phyloP scores from a whole-genome alignment of 2,888 invertebrate species.

The Oscheius sp. region DNA sequence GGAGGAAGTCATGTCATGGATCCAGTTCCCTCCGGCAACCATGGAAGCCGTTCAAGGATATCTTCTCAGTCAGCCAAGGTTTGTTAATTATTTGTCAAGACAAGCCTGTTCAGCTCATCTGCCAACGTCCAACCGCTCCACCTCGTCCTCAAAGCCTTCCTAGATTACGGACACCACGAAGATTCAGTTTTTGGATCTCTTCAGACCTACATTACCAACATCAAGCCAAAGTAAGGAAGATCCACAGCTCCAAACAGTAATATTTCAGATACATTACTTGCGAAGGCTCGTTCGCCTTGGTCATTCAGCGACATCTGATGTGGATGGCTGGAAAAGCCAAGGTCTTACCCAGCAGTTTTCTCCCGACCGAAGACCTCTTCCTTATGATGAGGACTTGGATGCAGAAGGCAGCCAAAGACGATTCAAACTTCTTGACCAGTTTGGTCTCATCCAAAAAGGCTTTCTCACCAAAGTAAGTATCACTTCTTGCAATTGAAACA shows the following conservation, averaged over 20 bases:
- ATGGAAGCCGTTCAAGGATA: slow-evolving; percentile 46
- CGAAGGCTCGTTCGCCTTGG: slow-evolving; percentile 59
- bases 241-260: not conserved
- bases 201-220: slow-evolving; percentile 52
- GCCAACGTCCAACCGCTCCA: slow-evolving; percentile 50
- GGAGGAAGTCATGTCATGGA: slow-evolving; percentile 55
- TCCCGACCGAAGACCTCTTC: slow-evolving; percentile 47
- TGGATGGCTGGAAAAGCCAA: not conserved
- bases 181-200: slow-evolving; percentile 49
- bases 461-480: slow-evolving; percentile 52
- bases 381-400: slow-evolving; percentile 45
- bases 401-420: slow-evolving; percentile 49
- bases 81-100: no score
- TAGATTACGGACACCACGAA: slow-evolving; percentile 44
- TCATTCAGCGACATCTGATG: slow-evolving; percentile 48
- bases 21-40: slow-evolving; percentile 44
- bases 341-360: slow-evolving; percentile 35
- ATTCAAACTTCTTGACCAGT: slow-evolving; percentile 47
- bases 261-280: slow-evolving; percentile 48
- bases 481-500: no score
- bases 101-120: not conserved
- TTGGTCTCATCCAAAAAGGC: slow-evolving; percentile 53
- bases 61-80: slow-evolving; percentile 51
- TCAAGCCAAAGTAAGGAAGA: slow-evolving; percentile 66
- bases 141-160: slow-evolving; percentile 46